Evolutionary conservation across 2,888 invertebrate genomes (phyloP), one percentile per base, ranked within the genome.

Genomic region (Drosophila stalkeri): DNA sequence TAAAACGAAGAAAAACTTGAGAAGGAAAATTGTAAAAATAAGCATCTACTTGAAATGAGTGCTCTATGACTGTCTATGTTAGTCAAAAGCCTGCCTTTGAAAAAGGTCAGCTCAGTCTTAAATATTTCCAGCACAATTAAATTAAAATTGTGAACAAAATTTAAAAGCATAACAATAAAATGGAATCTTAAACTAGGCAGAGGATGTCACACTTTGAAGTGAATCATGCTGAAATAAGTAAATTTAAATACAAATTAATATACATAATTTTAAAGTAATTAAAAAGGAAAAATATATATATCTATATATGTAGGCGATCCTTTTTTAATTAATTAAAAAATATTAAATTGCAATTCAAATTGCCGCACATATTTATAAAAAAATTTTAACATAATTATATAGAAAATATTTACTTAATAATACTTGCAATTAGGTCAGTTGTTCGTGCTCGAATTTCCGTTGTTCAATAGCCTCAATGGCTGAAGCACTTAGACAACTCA

Each of bases 401-500:
- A n/a, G 41, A 8, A 41, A 1, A 41, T 27, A 27, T 49, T 31
- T 49, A 5, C 31, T n/a, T n/a, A n/a, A 49, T 31, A 31, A 6
- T n/a, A 11, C 6, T n/a, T n/a, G 11, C 6, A 49, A 49, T 49
- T n/a, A 3, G 31, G n/a, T 31, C 31, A 31, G n/a, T 7, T 14
- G 46, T 1, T 23, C 7, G 14, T 14, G 7, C 20, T 46, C 14
- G 20, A n/a, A 31, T n/a, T n/a, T 11, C 31, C 31, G 27, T n/a
- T 49, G 47, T 49, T 49, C 47, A 31, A n/a, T 31, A 6, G 47
- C 11, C 14, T 27, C 27, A 49, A 11, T 49, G 49, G 5, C n/a
- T n/a, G 49, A 16, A n/a, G 11, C 49, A 49, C 49, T 49, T 49
- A 49, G 49, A 49, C 49, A 31, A 31, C 49, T n/a, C 49, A 49